Conservation (phyloP, 2,113 vertebrate species). For the Vireo altiloquus region DNA sequence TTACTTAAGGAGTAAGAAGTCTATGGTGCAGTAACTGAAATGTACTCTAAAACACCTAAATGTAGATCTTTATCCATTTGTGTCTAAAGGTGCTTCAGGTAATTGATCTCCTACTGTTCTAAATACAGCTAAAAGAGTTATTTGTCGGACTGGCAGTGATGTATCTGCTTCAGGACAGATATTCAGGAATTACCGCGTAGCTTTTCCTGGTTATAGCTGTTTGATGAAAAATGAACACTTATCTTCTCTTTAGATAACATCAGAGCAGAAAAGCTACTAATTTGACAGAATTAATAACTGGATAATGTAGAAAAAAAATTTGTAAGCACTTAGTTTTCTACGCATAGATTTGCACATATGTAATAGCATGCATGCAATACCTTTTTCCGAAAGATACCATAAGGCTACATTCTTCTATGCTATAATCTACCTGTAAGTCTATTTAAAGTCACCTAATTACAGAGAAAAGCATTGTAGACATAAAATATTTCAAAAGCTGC, state of each 20-base stretch:
- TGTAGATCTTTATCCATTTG: background rate
- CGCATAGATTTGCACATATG: background rate
- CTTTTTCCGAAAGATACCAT: background rate
- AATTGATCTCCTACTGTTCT: background rate
- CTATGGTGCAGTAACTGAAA: background rate
- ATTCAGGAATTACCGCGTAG: background rate
- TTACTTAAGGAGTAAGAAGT: background rate
- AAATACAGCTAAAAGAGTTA: background rate
- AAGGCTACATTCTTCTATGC: too few species aligned
- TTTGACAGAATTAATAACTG: background rate
- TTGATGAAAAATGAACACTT: background rate
- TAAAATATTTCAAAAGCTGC: background rate
- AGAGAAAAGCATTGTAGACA: background rate
- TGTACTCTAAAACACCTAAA: background rate
- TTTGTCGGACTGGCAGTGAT: background rate
- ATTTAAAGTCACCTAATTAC: background rate
- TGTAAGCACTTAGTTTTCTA: background rate
- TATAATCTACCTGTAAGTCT: background rate
- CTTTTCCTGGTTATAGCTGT: background rate
- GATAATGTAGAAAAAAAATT: background rate
- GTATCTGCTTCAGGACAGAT: background rate
- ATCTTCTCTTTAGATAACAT: background rate
- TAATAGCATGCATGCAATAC: background rate
- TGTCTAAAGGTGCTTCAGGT: background rate
- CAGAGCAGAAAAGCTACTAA: background rate